phyloP scores from a whole-genome alignment of 2,113 vertebrate species.

The Malaclemys terrapin region DNA sequence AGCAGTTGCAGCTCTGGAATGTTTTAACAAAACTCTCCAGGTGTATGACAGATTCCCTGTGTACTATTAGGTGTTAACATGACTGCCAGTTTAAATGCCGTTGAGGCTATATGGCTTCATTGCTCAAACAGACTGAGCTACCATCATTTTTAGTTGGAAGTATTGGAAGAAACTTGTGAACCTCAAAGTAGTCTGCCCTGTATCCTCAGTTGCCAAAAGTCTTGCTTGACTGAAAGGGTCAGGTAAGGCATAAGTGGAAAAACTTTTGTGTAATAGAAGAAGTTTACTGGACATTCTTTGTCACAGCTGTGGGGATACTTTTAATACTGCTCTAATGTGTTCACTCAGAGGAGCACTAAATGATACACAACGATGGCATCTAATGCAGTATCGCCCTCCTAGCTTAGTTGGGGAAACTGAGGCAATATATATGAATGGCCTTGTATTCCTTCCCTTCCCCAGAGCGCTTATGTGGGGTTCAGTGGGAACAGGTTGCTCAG shows the following conservation, averaged over 20 bases:
- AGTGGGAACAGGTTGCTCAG: not conserved
- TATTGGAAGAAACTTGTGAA: not conserved
- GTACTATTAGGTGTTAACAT: not conserved
- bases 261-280: not conserved
- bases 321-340: not conserved
- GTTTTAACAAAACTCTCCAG: not conserved
- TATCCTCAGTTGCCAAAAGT: conserved; percentile 23
- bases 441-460: not conserved
- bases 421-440: not conserved
- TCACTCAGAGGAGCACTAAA: not conserved
- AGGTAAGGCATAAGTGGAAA: not conserved
- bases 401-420: not conserved
- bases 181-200: not conserved
- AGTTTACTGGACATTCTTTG: conserved; percentile 10
- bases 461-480: not conserved
- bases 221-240: conserved; percentile 24
- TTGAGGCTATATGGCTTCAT: not conserved
- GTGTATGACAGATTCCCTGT: not conserved
- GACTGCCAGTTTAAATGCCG: not conserved
- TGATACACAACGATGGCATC: not conserved
- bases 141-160: not conserved
- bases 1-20: not conserved
- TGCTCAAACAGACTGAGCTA: not conserved
- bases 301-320: not conserved
- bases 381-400: not conserved